Base-by-base conservation (phyloP, 2,888 invertebrate genomes). In the Drosophila anomalata region DNA sequence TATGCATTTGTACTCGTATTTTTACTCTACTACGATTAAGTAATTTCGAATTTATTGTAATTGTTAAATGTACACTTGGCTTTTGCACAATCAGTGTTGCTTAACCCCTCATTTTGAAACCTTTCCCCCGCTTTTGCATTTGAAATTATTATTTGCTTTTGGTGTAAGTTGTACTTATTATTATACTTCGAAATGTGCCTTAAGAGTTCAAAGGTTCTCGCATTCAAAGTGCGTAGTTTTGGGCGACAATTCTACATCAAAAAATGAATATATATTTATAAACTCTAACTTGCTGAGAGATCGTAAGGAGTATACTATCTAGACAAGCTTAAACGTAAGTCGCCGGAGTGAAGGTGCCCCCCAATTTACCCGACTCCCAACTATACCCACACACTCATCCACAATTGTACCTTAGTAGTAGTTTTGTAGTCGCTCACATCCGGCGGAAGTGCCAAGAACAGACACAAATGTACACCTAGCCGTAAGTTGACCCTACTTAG, bases 31-130 rank as follows among this genome's bases (percentile, higher is more conserved):
- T 68, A 71, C 74, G 46, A 63, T 61, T 85, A 82, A 87, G 79
- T 73, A 63, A 68, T 85, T 76, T 76, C 88, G 88, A 87, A 87
- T 82, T 87, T 82, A 87, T 78, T 87, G 82, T 85, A 79, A 76
- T 42, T 85, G 67, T 62, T 54, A 51, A 55, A 48, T 58, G 53
- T 65, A 60, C 73, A 73, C 78, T 84, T 78, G 67, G 81, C 78
- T 73, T 65, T 55, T 67, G 44, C 78, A 66, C 71, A 79, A 66
- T 78, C 57, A 63, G 62, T 72, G 42, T 72, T 57, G 60, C 29
- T 62, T 17, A 33, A 6, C 51, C 44, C 24, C 14, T 29, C 3
- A 41, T 22, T 26, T 42, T 24, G 11, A 33, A 8, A 26, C 42
- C 42, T 20, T 22, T 6, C 31, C 26, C 42, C 50, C 65, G 48